phyloP scores from a whole-genome alignment of 2,888 invertebrate genomes.

The Eupithecia inturbata region DNA sequence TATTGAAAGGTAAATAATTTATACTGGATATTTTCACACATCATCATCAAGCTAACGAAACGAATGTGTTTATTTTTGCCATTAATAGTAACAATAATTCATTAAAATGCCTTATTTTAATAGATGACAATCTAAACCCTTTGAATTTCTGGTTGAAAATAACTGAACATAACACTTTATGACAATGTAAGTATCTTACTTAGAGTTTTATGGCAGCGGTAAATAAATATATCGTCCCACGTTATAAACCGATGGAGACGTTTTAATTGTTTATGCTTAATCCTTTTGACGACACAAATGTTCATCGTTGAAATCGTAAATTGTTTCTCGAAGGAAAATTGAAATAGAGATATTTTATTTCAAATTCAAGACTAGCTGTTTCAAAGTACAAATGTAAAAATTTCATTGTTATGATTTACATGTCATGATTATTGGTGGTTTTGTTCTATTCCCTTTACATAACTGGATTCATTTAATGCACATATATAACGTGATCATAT shows the following conservation, averaged over 20 bases:
- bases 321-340: conserved; percentile 59
- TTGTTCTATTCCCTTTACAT: too few relatives aligned
- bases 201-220: conserved; percentile 39
- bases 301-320: conserved; percentile 70
- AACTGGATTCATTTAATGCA: too few relatives aligned
- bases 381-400: too few relatives aligned
- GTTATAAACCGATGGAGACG: conserved; percentile 39
- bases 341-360: background rate
- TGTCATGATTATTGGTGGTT: too few relatives aligned
- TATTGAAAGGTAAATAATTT: background rate
- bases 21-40: background rate
- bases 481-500: too few relatives aligned
- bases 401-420: too few relatives aligned
- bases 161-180: conserved; percentile 40
- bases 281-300: conserved; percentile 74
- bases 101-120: background rate
- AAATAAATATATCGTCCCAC: conserved; percentile 50
- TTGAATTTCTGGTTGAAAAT: conserved; percentile 38
- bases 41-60: background rate
- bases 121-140: background rate
- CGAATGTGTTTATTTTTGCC: background rate
- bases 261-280: conserved; percentile 66
- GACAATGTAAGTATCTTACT: conserved; percentile 44
- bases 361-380: background rate
- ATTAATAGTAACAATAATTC: background rate